phyloP scores from a whole-genome alignment of 2,888 invertebrate genomes.

The Sphaeridia pumilis region DNA sequence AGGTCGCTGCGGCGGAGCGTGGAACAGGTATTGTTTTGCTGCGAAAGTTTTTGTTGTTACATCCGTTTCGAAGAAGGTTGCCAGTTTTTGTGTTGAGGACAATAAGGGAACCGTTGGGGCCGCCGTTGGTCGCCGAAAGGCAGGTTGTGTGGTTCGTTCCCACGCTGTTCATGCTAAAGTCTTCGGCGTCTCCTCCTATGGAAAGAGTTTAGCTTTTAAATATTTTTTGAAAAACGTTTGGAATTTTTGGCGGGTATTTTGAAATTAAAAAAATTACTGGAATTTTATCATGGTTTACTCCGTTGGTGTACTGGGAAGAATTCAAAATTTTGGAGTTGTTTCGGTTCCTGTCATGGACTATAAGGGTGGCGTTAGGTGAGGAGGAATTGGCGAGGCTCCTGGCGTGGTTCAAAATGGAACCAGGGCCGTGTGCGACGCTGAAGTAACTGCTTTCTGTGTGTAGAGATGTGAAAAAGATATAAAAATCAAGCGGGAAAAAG shows the following conservation, averaged over 20 bases:
- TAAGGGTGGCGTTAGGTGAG: neutral
- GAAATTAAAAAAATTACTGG: neutral
- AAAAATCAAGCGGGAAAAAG: too few species aligned
- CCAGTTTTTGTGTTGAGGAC: constrained; percentile 1
- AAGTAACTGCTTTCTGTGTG: constrained; percentile 15
- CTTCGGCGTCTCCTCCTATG: constrained; percentile 35
- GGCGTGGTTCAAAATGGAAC: too few species aligned
- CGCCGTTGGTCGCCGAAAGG: constrained; percentile 3
- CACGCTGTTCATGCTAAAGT: constrained; percentile 35
- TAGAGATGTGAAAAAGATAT: too few species aligned
- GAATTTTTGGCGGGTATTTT: too few species aligned
- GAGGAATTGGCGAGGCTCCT: neutral
- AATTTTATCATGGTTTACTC: too few species aligned
- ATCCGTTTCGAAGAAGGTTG: neutral
- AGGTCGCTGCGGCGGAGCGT: too few species aligned
- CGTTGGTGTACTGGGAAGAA: too few species aligned
- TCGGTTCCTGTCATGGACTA: constrained; percentile 13
- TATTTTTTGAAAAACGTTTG: too few species aligned
- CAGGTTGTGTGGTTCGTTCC: constrained; percentile 33
- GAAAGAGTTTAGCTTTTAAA: too few species aligned
- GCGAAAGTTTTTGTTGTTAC: neutral
- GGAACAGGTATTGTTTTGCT: neutral
- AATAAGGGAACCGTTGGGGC: constrained; percentile 7
- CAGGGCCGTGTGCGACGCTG: constrained; percentile 8
- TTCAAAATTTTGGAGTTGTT: too few species aligned